phyloP scores from a whole-genome alignment of 2,113 vertebrate genomes.

The Parotia lawesii region DNA sequence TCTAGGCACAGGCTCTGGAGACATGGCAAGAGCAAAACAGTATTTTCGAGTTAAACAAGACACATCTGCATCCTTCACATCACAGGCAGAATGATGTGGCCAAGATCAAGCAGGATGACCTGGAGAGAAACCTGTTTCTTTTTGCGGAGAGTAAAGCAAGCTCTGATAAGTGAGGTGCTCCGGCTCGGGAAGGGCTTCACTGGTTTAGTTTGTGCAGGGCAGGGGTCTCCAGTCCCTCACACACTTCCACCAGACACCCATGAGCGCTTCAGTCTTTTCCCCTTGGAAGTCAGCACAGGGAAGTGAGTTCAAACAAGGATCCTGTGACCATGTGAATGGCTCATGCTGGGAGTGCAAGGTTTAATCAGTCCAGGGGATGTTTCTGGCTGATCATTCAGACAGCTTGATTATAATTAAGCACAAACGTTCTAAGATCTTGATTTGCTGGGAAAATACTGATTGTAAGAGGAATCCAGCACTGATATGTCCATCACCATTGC shows the following conservation, averaged over 20 bases:
- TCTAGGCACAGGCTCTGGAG: background rate
- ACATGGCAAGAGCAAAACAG: background rate
- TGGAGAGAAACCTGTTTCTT: background rate
- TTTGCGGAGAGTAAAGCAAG: background rate
- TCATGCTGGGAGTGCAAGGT: fast-evolving
- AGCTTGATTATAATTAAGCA: slow-evolving; percentile 12
- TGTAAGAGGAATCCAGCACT: background rate
- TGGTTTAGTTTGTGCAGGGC: background rate
- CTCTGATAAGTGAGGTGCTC: fast-evolving
- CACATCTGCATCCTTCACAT: background rate
- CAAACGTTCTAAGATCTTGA: background rate
- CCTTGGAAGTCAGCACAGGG: background rate
- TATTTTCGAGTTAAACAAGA: background rate
- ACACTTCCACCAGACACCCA: background rate
- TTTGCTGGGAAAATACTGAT: background rate
- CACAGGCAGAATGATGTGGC: background rate
- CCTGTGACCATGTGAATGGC: background rate
- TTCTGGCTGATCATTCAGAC: background rate
- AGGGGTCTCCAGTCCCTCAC: background rate
- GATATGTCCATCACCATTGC: background rate
- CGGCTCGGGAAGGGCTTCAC: fast-evolving
- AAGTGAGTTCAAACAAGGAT: background rate
- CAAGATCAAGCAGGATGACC: background rate
- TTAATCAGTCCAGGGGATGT: background rate
- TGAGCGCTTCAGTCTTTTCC: background rate